Conservation (phyloP, 2,888 invertebrate species). For the Isotomurus palustris region DNA sequence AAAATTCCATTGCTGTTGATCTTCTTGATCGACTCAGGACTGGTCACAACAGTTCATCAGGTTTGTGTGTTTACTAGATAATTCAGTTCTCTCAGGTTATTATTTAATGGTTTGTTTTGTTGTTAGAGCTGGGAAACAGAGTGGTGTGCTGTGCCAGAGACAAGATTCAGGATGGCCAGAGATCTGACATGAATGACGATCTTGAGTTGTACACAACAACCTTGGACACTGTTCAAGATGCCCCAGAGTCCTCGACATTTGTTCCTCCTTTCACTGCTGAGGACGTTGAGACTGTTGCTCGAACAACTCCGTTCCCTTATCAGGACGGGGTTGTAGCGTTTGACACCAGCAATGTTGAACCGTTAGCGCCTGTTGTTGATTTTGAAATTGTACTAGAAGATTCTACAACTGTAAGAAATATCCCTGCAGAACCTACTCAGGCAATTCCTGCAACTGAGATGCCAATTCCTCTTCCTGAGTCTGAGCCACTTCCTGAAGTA, state of each 20-base stretch:
- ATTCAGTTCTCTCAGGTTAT: too few relatives aligned
- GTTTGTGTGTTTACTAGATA: too few relatives aligned
- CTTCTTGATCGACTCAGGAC: too few relatives aligned
- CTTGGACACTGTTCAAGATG: background rate
- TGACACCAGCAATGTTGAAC: slow-evolving; percentile 5
- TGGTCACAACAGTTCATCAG: too few relatives aligned
- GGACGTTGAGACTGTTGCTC: background rate
- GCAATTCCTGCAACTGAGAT: slow-evolving; percentile 13
- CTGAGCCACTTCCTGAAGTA: background rate
- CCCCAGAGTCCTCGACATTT: too few relatives aligned
- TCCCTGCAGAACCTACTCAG: background rate
- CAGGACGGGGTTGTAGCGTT: slow-evolving; percentile 8
- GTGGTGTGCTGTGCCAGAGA: slow-evolving; percentile 35
- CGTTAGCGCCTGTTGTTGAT: background rate
- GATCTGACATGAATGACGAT: slow-evolving; percentile 33
- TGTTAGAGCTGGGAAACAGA: slow-evolving; percentile 19
- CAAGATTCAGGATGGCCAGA: slow-evolving; percentile 20
- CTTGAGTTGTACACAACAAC: slow-evolving; percentile 25
- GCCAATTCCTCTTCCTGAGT: background rate
- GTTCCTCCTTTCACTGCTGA: background rate
- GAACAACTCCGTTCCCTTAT: slow-evolving; percentile 6
- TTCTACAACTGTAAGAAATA: background rate
- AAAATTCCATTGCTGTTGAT: slow-evolving; percentile 19
- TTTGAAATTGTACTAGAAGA: background rate
- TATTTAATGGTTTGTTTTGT: background rate